Conservation (phyloP, 1,140 invertebrate species). For the Pectinophora gossypiella region DNA sequence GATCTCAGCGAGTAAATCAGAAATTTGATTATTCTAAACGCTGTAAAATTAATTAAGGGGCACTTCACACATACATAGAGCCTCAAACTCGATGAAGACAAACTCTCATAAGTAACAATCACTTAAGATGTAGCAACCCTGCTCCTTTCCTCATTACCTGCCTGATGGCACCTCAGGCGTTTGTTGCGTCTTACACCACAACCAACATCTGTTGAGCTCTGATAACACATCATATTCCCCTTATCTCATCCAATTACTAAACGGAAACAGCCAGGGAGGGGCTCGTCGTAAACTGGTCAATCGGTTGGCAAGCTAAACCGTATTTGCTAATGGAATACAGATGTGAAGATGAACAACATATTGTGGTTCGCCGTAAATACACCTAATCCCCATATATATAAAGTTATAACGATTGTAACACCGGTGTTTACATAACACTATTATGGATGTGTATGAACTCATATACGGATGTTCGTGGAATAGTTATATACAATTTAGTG, state of each 20-base stretch:
- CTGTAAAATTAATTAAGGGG: no score
- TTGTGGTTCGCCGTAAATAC: slow-evolving; percentile 47
- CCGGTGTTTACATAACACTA: no score
- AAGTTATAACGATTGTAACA: background rate
- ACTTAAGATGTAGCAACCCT: slow-evolving; percentile 38
- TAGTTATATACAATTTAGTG: no score
- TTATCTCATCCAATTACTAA: slow-evolving; percentile 36
- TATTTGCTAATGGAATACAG: slow-evolving; percentile 69
- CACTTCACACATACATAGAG: no score
- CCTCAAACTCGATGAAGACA: no score
- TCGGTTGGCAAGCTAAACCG: slow-evolving; percentile 47
- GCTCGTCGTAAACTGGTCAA: slow-evolving; percentile 36
- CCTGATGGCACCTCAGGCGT: slow-evolving; percentile 58
- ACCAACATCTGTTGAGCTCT: slow-evolving; percentile 45
- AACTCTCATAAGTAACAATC: no score
- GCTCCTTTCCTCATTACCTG: slow-evolving; percentile 44
- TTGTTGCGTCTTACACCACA: slow-evolving; percentile 51
- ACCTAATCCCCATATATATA: background rate
- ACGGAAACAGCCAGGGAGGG: slow-evolving; percentile 15
- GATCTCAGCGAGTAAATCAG: no score
- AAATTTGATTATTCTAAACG: no score
- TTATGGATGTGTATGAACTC: no score
- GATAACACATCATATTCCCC: slow-evolving; percentile 44
- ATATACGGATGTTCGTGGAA: no score
- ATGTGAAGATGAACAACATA: slow-evolving; percentile 58